Evolutionary conservation across 2,797 vertebrate species (phyloP).

Genomic region (Galagoides demidoff): DNA sequence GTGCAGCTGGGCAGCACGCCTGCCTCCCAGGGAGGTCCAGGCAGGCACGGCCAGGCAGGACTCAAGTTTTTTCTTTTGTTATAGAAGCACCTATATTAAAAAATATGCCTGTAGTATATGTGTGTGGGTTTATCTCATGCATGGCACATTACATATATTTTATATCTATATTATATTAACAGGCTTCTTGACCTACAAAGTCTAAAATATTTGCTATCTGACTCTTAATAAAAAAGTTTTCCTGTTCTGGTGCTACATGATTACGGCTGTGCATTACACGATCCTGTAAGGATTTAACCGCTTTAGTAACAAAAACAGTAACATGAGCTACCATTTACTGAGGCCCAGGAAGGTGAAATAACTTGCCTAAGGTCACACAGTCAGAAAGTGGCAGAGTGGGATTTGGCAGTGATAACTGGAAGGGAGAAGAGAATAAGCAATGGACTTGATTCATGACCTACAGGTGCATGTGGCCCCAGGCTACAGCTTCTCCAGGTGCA

Average conservation of each 20-base stretch:
- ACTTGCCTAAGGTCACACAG: not conserved
- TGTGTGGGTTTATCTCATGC: not conserved
- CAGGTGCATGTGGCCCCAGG: not conserved
- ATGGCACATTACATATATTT: not conserved
- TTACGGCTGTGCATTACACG: not conserved
- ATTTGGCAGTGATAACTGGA: not conserved
- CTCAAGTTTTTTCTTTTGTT: not conserved
- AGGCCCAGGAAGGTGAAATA: not conserved
- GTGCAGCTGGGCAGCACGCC: not conserved
- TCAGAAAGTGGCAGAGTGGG: not conserved
- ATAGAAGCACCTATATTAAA: not conserved
- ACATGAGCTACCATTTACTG: not conserved
- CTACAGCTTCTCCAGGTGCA: not conserved
- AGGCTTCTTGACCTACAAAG: not conserved
- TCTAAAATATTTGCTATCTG: constrained; percentile 14
- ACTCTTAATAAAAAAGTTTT: not conserved
- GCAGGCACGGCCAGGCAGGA: not conserved
- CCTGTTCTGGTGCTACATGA: not conserved
- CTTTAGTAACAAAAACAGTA: not conserved
- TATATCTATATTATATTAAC: not conserved
- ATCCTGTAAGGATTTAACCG: not conserved
- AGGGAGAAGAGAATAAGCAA: constrained; percentile 50
- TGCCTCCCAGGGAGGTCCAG: not conserved
- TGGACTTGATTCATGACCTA: constrained; percentile 50
- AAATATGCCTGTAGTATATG: not conserved